Evolutionary conservation across 2,888 invertebrate genomes (phyloP), one percentile per base, ranked within the genome.

Genomic region (Eristalinus sepulchralis): DNA sequence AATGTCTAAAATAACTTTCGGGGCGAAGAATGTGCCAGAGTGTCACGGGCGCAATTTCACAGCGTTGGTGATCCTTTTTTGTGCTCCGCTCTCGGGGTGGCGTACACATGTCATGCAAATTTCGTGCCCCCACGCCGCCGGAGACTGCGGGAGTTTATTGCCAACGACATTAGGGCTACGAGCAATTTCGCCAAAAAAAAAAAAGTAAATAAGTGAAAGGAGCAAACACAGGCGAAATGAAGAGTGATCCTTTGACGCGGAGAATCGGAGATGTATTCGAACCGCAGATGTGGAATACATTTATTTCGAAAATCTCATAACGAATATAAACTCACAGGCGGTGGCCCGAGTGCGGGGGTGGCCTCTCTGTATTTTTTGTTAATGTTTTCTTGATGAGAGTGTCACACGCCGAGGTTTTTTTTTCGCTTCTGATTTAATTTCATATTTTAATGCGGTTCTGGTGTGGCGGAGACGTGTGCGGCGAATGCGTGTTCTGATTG

Each of bases 241-340:
- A 47, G 60, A 76, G 31, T 83, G 83, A 78, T 73, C 78, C 73
- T 83, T 78, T 78, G 83, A 73, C 57, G 73, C 64, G 67, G 34
- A 20, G 64, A 62, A 73, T 62, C 76, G 67, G 33, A 63, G 62
- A 77, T 62, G 77, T 62, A 83, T 62, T 71, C 39, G 57, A 62
- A 78, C 67, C 83, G 68, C 83, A 78, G 83, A 72, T 83, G 78
- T 78, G 72, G 68, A 78, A 78, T 73, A 70, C 63, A 73, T 83
- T 83, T 68, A 83, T 73, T 77, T 78, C 60, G 53, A 72, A 72
- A 80, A 73, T 73, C 62, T 60, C 64, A 68, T 67, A 82, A 55
- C 17, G 64, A 79, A 71, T 66, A 79, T 57, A 24, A 24, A 57
- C 57, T n/a, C 24, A 10, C 24, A 17, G 8, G 47, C 24, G 57